Evolutionary conservation across 2,888 invertebrate genomes (phyloP).

Genomic region (Charanyca ferruginea): DNA sequence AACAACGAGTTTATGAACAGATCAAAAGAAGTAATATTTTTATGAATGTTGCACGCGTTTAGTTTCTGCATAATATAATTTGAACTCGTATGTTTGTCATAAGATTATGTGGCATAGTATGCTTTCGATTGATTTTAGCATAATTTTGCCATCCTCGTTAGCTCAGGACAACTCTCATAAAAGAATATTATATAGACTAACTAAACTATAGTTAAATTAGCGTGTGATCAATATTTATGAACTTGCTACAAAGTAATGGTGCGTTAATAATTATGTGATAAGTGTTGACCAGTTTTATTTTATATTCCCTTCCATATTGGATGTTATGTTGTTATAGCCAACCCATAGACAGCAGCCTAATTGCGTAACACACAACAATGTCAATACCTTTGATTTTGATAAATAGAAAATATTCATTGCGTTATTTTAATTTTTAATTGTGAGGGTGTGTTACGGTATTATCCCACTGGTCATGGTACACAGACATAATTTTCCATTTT

Average conservation of each 20-base stretch:
- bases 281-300: conserved; percentile 28
- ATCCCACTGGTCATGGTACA: conserved; percentile 4
- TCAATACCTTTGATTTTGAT: too few species aligned
- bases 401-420: too few species aligned
- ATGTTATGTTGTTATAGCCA: background rate
- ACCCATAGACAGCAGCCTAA: background rate
- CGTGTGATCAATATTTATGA: conserved; percentile 55
- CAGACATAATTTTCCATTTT: conserved; percentile 2
- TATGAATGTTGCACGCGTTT: background rate
- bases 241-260: conserved; percentile 52
- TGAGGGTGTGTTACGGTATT: too few species aligned
- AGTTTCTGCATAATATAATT: background rate
- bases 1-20: too few species aligned
- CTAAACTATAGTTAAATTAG: conserved; percentile 11
- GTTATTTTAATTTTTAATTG: too few species aligned
- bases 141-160: conserved; percentile 21
- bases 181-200: conserved; percentile 4
- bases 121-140: background rate
- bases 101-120: too few species aligned
- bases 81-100: background rate
- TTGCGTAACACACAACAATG: too few species aligned
- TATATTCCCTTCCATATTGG: background rate
- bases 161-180: conserved; percentile 7
- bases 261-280: conserved; percentile 55
- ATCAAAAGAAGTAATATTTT: background rate